A percentile compares a stretch with the other conserved stretches of the same genome.
Conservation (phyloP, 2,888 invertebrate species). For the Pyrrhia umbra region DNA sequence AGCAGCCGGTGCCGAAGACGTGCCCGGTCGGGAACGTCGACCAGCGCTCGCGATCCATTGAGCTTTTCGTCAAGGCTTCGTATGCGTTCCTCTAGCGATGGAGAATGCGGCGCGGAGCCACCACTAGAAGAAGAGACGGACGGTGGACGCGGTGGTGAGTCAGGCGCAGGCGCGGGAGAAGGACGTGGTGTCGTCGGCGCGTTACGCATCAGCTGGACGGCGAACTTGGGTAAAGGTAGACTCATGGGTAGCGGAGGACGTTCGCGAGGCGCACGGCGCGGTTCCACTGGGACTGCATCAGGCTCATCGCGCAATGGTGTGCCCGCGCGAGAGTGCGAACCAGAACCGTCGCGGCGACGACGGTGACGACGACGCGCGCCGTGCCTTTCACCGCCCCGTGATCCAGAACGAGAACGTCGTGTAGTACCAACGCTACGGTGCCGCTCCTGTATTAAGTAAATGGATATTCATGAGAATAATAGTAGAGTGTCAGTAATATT, state of each 20-base stretch:
- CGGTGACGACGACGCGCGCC: constrained; percentile 87
- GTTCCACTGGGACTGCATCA: constrained; percentile 94
- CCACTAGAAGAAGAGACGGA: constrained; percentile 94
- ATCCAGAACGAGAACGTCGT: constrained; percentile 78
- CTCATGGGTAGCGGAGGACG: constrained; percentile 93
- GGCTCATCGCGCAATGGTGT: constrained; percentile 91
- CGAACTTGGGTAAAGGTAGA: constrained; percentile 97
- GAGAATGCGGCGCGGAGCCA: constrained; percentile 93
- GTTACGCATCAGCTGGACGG: constrained; percentile 91
- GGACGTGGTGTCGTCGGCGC: constrained; percentile 87
- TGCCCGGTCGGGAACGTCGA: constrained; percentile 90
- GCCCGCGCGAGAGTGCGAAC: constrained; percentile 86
- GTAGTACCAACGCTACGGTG: constrained; percentile 75
- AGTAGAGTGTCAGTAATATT: too few species aligned
- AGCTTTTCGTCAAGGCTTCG: constrained; percentile 98
- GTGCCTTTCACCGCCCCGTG: constrained; percentile 76
- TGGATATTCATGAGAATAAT: too few species aligned
- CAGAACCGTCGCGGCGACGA: constrained; percentile 85
- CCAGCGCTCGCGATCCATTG: constrained; percentile 91
- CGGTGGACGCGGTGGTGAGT: constrained; percentile 92
- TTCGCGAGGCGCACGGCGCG: constrained; percentile 92
- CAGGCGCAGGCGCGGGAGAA: constrained; percentile 89
- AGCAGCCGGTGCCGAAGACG: constrained; percentile 93
- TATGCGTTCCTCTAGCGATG: constrained; percentile 96
- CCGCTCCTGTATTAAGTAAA: constrained; percentile 73